Percentiles rank a stretch among this genome's conserved stretches.
Evolutionary conservation across 2,888 invertebrate genomes (phyloP).

Genomic region (Pterostichus niger): DNA sequence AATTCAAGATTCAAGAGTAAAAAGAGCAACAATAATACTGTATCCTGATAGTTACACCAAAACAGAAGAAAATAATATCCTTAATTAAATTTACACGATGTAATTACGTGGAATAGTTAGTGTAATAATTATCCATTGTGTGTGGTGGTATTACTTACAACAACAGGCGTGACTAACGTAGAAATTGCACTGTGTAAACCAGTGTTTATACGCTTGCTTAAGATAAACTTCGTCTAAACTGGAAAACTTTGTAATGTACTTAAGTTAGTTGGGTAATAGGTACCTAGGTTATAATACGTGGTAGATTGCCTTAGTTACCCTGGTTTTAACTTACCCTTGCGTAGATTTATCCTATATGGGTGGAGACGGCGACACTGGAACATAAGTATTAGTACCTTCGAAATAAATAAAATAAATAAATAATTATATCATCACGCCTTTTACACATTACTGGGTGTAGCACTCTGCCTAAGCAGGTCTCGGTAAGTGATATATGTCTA

Average conservation of each 20-base stretch:
- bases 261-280: conserved; percentile 11
- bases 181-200: conserved; percentile 49
- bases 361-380: too few species aligned
- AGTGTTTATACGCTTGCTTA: conserved; percentile 39
- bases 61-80: conserved; percentile 13
- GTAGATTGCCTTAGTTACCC: neutral
- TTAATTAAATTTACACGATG: conserved; percentile 51
- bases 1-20: too few species aligned
- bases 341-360: too few species aligned
- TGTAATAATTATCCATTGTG: conserved; percentile 57
- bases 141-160: neutral
- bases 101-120: conserved; percentile 51
- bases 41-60: neutral
- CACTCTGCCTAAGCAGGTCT: too few species aligned
- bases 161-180: conserved; percentile 7
- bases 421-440: too few species aligned
- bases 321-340: neutral
- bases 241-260: conserved; percentile 60
- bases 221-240: conserved; percentile 45
- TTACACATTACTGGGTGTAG: too few species aligned
- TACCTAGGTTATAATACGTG: conserved; percentile 25
- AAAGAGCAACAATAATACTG: too few species aligned
- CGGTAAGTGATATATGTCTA: too few species aligned
- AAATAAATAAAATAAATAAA: too few species aligned
- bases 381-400: too few species aligned